phyloP scores from a whole-genome alignment of 2,888 invertebrate genomes.

The Ypsolopha scabrella region DNA sequence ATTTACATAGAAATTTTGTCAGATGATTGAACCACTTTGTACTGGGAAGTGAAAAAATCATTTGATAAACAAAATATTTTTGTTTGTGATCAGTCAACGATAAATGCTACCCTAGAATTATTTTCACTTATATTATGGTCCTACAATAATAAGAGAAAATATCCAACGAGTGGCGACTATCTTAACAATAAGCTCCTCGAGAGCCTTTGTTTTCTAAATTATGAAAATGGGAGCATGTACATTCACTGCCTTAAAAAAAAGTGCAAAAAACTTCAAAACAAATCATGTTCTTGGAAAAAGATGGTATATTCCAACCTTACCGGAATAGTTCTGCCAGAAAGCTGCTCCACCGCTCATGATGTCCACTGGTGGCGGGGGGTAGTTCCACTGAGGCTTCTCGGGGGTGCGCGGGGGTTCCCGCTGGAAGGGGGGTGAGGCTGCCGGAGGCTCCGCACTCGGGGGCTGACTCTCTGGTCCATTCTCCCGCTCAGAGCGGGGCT shows the following conservation, averaged over 20 bases:
- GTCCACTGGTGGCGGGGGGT: conserved; percentile 71
- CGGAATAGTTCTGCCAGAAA: conserved; percentile 94
- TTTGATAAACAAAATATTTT: too few relatives aligned
- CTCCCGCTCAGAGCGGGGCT: conserved; percentile 48
- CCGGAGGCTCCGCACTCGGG: conserved; percentile 53
- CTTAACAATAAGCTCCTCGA: too few relatives aligned
- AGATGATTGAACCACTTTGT: too few relatives aligned
- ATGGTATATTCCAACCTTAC: conserved; percentile 55
- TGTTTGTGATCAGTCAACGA: too few relatives aligned
- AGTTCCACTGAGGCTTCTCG: conserved; percentile 68
- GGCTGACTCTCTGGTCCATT: conserved; percentile 62
- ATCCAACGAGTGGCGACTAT: too few relatives aligned
- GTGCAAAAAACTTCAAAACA: not conserved
- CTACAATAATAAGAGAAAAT: too few relatives aligned
- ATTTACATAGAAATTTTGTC: too few relatives aligned
- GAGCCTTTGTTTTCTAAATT: too few relatives aligned
- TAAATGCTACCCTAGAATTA: too few relatives aligned
- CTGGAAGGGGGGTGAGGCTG: conserved; percentile 57
- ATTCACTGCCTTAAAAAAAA: not conserved
- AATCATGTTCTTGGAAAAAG: not conserved
- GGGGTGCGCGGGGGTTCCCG: conserved; percentile 58
- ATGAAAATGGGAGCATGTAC: too few relatives aligned
- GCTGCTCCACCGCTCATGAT: conserved; percentile 88
- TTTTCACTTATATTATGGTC: too few relatives aligned
- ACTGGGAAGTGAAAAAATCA: too few relatives aligned